Conservation (phyloP, 2,113 vertebrate genomes). For the Sinocyclocheilus grahami region DNA sequence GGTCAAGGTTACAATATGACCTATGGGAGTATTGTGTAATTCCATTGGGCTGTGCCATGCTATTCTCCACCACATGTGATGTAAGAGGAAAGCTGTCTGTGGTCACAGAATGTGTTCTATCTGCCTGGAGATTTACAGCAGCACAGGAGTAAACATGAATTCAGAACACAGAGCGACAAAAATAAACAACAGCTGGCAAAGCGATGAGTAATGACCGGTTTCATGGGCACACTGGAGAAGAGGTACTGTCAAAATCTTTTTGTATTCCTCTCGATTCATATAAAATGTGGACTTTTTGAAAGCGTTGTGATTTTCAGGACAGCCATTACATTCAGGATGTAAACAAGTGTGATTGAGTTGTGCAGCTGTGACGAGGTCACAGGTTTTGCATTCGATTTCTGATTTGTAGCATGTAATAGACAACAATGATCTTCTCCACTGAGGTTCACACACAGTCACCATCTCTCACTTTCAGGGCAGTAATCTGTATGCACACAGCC, state of each 20-base stretch:
- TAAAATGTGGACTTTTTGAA: background rate
- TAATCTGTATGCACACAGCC: slow-evolving; percentile 47
- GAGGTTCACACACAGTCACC: slow-evolving; percentile 22
- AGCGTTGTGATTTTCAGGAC: background rate
- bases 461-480: slow-evolving; percentile 43
- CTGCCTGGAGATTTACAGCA: slow-evolving; percentile 43
- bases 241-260: slow-evolving; percentile 23
- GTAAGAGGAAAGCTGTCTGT: slow-evolving; percentile 43
- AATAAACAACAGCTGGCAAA: slow-evolving; percentile 47
- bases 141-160: slow-evolving; percentile 30
- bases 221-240: background rate
- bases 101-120: slow-evolving; percentile 18
- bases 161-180: slow-evolving; percentile 27
- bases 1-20: slow-evolving; percentile 26
- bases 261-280: background rate
- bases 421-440: background rate
- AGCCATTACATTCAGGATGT: background rate
- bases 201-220: slow-evolving; percentile 12
- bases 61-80: slow-evolving; percentile 44
- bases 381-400: slow-evolving; percentile 11
- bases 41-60: slow-evolving; percentile 15
- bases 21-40: slow-evolving; percentile 34
- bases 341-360: slow-evolving; percentile 22
- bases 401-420: background rate
- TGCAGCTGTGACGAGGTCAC: background rate